Base-by-base conservation (phyloP, 2,113 vertebrate genomes). In the Haemorhous mexicanus region DNA sequence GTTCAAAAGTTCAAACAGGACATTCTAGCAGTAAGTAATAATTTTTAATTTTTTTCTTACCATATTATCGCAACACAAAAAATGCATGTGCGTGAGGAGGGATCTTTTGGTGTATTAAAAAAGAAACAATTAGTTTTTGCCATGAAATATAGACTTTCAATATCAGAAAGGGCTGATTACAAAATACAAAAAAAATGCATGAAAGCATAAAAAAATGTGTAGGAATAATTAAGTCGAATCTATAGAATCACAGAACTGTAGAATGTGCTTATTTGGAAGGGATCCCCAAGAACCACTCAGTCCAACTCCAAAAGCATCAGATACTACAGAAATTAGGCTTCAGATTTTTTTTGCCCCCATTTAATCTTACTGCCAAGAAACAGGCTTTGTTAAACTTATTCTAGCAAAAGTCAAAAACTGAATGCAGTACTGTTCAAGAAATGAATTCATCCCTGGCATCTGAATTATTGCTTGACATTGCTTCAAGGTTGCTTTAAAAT, bases 291-390 rank as follows among this genome's bases (percentile, higher is more conserved):
- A 74, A 52, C 26, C 16, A 28, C 15, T 23, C 35, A 52, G 5
- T 37, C 27, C 13, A 20, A 44, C 10, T 46, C 19, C 33, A 46
- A 59, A 50, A 52, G 5, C 6, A 49, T 28, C 30, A 44, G 52
- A 77, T 70, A 47, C 11, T 58, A 62, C 3, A 74, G 46, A 81
- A 81, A 70, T 41, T 9, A 39, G 11, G 8, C 4, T 49, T 53
- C 5, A 7, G 11, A 18, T 20, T 4, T 21, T 74, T 10, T 27
- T 10, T 14, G 0, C 8, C 6, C 1, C 1, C 6, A 69, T 77
- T 58, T n/a, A 59, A 43, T 63, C 7, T 64, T 66, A 26, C 4
- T 84, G 20, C 16, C 6, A 67, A 82, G 32, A 52, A 78, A 55
- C 5, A 35, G 9, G 2, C 43, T 90, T 83, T 82, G 5, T 78